Conservation (phyloP, 1,140 invertebrate species). For the Aricia agestis region DNA sequence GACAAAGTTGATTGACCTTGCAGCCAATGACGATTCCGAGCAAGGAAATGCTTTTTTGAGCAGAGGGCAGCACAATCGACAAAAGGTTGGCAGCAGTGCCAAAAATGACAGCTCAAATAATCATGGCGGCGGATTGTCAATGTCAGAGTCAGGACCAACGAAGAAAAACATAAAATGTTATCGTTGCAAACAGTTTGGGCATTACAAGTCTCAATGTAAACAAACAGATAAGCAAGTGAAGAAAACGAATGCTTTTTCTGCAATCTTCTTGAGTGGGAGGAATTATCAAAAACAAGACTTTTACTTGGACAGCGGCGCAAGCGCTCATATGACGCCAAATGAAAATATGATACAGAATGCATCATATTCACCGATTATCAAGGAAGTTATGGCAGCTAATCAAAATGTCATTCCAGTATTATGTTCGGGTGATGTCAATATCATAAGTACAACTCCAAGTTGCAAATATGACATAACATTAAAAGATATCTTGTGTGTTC, state of each 20-base stretch:
- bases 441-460: not conserved
- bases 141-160: not conserved
- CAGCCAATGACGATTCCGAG: not conserved
- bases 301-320: slow-evolving; percentile 13
- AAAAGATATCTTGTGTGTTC: not conserved
- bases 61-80: not conserved
- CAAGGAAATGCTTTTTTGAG: not conserved
- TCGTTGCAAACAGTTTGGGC: not conserved
- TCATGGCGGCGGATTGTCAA: not conserved
- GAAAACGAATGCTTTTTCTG: not conserved
- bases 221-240: not conserved
- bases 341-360: not conserved
- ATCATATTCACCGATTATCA: not conserved
- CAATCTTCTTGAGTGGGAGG: not conserved
- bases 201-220: not conserved
- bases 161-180: not conserved
- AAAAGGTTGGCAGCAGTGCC: no score
- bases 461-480: not conserved
- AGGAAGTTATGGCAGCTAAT: slow-evolving; percentile 6
- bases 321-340: not conserved
- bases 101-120: not conserved
- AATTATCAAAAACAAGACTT: not conserved
- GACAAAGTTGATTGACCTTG: not conserved
- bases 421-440: slow-evolving; percentile 2
- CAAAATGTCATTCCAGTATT: not conserved